A percentile compares a stretch with the other conserved stretches of the same genome.
phyloP scores from a whole-genome alignment of 2,888 invertebrate genomes.

The Mythimna loreyi region DNA sequence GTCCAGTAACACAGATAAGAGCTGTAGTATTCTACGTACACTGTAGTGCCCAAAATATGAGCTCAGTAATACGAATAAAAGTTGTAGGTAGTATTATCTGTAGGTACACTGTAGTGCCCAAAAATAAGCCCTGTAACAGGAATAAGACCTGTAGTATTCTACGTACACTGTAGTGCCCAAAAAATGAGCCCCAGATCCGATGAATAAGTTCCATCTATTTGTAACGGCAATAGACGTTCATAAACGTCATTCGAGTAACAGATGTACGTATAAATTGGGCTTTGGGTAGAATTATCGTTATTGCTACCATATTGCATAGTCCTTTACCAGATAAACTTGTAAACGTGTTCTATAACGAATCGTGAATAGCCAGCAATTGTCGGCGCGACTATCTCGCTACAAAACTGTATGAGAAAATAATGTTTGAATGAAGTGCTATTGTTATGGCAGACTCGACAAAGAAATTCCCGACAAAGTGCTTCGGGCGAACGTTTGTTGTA shows the following conservation, averaged over 20 bases:
- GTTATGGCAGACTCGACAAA: slow-evolving; percentile 73
- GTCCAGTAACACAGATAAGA: not conserved
- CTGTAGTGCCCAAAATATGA: slow-evolving; percentile 14
- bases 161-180: slow-evolving; percentile 2
- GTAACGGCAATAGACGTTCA: slow-evolving; percentile 26
- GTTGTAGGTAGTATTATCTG: not conserved
- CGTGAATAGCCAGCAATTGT: slow-evolving; percentile 78
- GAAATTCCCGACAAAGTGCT: slow-evolving; percentile 75
- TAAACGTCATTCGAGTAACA: slow-evolving; percentile 49
- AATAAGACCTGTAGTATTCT: not conserved
- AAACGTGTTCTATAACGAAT: slow-evolving; percentile 72
- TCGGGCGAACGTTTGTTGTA: slow-evolving; percentile 68
- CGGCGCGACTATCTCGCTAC: slow-evolving; percentile 70
- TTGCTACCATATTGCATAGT: slow-evolving; percentile 41
- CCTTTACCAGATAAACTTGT: slow-evolving; percentile 63
- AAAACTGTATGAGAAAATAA: slow-evolving; percentile 80
- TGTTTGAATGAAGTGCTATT: slow-evolving; percentile 80
- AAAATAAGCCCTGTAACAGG: not conserved
- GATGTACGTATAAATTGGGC: slow-evolving; percentile 57
- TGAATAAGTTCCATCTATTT: slow-evolving; percentile 21
- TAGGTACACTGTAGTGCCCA: not conserved
- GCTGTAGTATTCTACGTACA: not conserved
- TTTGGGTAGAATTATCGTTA: slow-evolving; percentile 60
- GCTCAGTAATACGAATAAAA: no score
- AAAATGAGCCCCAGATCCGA: slow-evolving; percentile 1